These are phyloP conservation scores for Megamerina dolium DNA, from an alignment of 2,888 invertebrate genomes.

Conservation along the genomic window DNA sequence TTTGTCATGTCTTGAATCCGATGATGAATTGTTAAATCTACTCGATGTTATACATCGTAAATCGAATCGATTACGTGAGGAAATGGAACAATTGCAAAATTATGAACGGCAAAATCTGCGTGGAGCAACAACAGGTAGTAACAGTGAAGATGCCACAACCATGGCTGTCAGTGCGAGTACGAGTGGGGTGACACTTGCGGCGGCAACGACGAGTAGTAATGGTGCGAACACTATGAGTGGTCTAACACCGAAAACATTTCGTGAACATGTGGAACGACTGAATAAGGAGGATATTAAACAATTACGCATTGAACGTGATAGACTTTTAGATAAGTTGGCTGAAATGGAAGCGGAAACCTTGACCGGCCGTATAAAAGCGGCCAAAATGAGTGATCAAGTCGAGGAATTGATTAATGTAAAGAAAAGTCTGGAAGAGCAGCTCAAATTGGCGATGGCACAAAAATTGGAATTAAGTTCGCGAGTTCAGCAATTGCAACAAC, in stretches of 20 bases:
- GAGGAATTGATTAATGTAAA: conserved; percentile 56
- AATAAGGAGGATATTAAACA: conserved; percentile 55
- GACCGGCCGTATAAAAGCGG: conserved; percentile 60
- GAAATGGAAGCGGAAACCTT: conserved; percentile 71
- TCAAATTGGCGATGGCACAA: conserved; percentile 54
- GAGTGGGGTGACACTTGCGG: conserved; percentile 7
- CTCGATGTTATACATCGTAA: conserved; percentile 81
- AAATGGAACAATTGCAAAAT: conserved; percentile 60
- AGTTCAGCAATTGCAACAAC: conserved; percentile 53
- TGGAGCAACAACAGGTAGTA: conserved; percentile 12
- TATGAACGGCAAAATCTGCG: conserved; percentile 39
- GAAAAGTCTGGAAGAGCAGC: conserved; percentile 57
- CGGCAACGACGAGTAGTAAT: conserved; percentile 19
- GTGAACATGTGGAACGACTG: conserved; percentile 41
- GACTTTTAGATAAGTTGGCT: conserved; percentile 66
- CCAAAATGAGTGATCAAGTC: conserved; percentile 60
- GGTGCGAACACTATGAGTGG: conserved; percentile 21
- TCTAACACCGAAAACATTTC: conserved; percentile 42
- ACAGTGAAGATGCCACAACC: conserved; percentile 15
- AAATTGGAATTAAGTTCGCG: conserved; percentile 56
- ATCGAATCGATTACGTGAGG: conserved; percentile 64
- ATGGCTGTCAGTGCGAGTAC: conserved; percentile 12
- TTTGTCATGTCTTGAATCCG: conserved; percentile 52
- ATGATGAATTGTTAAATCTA: conserved; percentile 80
- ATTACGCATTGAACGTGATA: conserved; percentile 68